Percentiles rank a stretch among this genome's conserved stretches.
phyloP scores from a whole-genome alignment of 2,113 vertebrate species.

The Saccopteryx leptura region DNA sequence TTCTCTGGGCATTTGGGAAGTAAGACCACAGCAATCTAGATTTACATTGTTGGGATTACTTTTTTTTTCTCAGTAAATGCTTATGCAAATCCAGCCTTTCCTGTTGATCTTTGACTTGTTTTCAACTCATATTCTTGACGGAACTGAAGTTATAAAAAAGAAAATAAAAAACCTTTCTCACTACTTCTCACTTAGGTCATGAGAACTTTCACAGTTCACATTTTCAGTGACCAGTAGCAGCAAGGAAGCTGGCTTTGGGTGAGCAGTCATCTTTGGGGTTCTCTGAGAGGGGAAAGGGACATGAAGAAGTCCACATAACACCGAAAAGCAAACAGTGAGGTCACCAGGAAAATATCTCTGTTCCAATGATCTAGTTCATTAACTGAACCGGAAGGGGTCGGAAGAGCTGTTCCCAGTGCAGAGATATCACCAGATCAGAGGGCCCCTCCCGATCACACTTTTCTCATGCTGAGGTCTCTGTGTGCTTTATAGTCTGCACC shows the following conservation, averaged over 20 bases:
- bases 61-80: conserved; percentile 34
- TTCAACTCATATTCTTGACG: conserved; percentile 37
- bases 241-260: not conserved
- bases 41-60: conserved; percentile 67
- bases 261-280: not conserved
- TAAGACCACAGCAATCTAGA: conserved; percentile 79
- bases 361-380: not conserved
- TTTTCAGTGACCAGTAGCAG: not conserved
- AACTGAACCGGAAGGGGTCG: not conserved
- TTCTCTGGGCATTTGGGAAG: conserved; percentile 75
- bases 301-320: not conserved
- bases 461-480: not conserved
- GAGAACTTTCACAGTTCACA: conserved; percentile 37
- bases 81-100: conserved; percentile 70
- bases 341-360: not conserved
- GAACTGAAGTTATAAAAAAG: conserved; percentile 37
- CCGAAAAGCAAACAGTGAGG: not conserved
- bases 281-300: not conserved
- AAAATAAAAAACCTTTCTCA: conserved; percentile 32
- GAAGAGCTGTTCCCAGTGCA: not conserved
- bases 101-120: conserved; percentile 69
- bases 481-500: not conserved
- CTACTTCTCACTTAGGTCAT: conserved; percentile 32
- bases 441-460: not conserved
- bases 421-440: not conserved